Evolutionary conservation across 2,113 vertebrate genomes (phyloP).

Genomic region (Puffinus mauretanicus): DNA sequence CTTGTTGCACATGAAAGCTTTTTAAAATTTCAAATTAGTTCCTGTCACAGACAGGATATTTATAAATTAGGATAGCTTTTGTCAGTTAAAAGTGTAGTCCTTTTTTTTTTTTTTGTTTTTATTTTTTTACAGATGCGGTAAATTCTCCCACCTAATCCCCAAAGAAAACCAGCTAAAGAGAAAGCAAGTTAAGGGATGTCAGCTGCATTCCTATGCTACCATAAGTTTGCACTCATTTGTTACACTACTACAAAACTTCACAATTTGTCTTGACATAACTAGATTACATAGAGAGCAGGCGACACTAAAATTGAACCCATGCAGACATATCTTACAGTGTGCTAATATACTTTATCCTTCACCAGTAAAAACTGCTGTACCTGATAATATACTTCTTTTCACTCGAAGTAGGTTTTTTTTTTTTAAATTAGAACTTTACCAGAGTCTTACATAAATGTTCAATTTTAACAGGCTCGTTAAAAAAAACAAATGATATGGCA

Average conservation of each 20-base stretch:
- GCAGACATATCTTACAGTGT: not conserved
- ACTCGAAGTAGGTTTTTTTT: not conserved
- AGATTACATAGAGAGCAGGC: not conserved
- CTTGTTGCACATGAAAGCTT: not conserved
- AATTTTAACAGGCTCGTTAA: not conserved
- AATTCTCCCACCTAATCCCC: not conserved
- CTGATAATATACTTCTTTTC: not conserved
- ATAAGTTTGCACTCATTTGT: not conserved
- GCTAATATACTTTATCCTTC: not conserved
- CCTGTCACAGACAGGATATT: not conserved
- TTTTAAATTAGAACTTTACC: not conserved
- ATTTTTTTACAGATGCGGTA: not conserved
- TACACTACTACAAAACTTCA: not conserved
- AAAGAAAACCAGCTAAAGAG: not conserved
- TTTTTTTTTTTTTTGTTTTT: not conserved
- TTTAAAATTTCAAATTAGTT: conserved; percentile 11
- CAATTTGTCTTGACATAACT: not conserved
- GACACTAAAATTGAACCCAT: not conserved
- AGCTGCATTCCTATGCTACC: not conserved
- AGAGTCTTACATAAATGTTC: not conserved
- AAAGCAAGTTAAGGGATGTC: not conserved
- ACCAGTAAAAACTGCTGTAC: not conserved
- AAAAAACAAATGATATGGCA: not conserved
- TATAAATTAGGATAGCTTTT: not conserved
- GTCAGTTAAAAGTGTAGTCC: not conserved